Conservation (phyloP, 2,888 invertebrate species). For the Ectropis crepuscularia region DNA sequence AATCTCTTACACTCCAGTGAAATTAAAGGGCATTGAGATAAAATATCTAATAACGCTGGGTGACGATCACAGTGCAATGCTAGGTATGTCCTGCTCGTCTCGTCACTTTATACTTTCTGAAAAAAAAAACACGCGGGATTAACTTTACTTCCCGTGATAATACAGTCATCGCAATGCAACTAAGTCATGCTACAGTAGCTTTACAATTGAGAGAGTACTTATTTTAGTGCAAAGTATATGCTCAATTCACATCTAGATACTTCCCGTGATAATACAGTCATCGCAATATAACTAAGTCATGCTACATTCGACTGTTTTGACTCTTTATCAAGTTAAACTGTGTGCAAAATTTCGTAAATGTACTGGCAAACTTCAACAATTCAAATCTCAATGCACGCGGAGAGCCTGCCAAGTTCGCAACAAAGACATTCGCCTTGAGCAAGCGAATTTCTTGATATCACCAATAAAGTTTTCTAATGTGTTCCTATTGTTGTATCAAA, state of each 20-base stretch:
- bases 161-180: too few relatives aligned
- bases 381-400: slow-evolving; percentile 41
- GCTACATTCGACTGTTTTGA: slow-evolving; percentile 28
- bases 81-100: not conserved
- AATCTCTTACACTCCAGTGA: too few relatives aligned
- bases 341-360: slow-evolving; percentile 52
- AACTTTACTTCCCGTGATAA: too few relatives aligned
- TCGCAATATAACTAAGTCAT: slow-evolving; percentile 24
- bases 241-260: too few relatives aligned
- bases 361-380: slow-evolving; percentile 44
- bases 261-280: too few relatives aligned
- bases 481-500: slow-evolving; percentile 21
- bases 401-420: slow-evolving; percentile 41
- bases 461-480: slow-evolving; percentile 25
- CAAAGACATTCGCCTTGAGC: slow-evolving; percentile 37
- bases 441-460: slow-evolving; percentile 29
- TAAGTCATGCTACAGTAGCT: too few relatives aligned
- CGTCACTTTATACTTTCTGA: not conserved
- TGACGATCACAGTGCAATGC: too few relatives aligned
- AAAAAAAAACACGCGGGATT: too few relatives aligned
- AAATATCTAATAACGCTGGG: too few relatives aligned
- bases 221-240: too few relatives aligned
- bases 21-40: too few relatives aligned
- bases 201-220: too few relatives aligned
- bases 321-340: slow-evolving; percentile 52